Conservation (phyloP, 2,113 vertebrate genomes). For the Sitta europaea region DNA sequence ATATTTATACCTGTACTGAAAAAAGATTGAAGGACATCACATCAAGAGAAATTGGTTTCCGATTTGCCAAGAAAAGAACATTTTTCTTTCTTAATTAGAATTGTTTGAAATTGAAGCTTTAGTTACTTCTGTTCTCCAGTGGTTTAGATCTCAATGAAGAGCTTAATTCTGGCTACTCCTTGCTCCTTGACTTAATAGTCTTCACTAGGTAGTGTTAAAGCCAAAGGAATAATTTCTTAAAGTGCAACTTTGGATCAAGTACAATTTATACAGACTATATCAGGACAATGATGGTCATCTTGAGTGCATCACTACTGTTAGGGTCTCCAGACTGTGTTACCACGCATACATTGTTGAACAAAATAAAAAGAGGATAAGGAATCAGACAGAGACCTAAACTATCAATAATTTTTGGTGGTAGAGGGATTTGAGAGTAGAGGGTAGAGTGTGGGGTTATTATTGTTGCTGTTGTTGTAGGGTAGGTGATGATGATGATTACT, state of each 20-base stretch:
- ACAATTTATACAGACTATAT: not conserved
- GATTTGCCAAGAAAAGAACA: not conserved
- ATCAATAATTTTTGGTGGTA: not conserved
- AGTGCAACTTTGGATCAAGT: not conserved
- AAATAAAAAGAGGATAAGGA: not conserved
- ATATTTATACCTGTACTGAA: not conserved
- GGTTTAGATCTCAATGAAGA: not conserved
- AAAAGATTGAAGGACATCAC: not conserved
- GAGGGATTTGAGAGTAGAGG: too few relatives aligned
- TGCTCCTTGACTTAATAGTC: not conserved
- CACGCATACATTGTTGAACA: not conserved
- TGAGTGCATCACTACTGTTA: not conserved
- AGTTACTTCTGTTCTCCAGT: not conserved
- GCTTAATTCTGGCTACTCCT: not conserved
- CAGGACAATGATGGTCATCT: not conserved
- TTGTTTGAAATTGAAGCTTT: not conserved
- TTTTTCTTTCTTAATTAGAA: not conserved
- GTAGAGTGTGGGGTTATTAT: not conserved
- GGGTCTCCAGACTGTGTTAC: not conserved
- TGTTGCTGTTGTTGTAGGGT: not conserved
- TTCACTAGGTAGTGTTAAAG: not conserved
- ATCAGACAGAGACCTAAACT: not conserved
- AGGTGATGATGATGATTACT: too few relatives aligned
- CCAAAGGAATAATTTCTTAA: not conserved
- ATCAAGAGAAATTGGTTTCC: not conserved